phyloP scores from a whole-genome alignment of 2,113 vertebrate genomes.

The Bucco capensis region DNA sequence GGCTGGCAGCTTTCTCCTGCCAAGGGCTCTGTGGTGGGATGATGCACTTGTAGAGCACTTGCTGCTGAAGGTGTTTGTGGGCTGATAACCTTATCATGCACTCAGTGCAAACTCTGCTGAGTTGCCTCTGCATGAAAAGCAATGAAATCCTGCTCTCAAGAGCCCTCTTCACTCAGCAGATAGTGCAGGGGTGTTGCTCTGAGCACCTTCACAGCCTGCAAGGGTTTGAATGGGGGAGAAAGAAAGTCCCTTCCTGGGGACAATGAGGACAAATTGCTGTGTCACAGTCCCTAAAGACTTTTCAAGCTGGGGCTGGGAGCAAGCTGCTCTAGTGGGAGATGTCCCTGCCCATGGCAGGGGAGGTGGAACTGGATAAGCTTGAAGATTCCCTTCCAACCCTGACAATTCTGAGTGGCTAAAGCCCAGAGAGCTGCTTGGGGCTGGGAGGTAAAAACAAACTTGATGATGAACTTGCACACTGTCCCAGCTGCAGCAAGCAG shows the following conservation, averaged over 20 bases:
- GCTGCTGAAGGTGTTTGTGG: background rate
- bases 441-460: background rate
- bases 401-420: background rate
- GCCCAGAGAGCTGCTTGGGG: background rate
- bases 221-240: background rate
- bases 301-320: too few species aligned
- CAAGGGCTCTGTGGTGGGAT: background rate
- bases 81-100: background rate
- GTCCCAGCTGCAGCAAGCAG: background rate
- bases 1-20: background rate
- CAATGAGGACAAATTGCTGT: background rate
- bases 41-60: background rate
- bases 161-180: background rate
- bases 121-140: background rate
- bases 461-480: fast-evolving
- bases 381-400: too few species aligned
- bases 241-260: fast-evolving
- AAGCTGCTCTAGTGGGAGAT: too few species aligned
- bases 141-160: fast-evolving
- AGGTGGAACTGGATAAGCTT: too few species aligned
- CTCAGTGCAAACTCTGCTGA: background rate
- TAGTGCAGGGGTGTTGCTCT: fast-evolving
- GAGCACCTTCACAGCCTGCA: background rate
- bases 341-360: too few species aligned
- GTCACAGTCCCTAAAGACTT: background rate